Evolutionary conservation across 2,113 vertebrate species (phyloP).

Genomic region (Platysternon megacephalum): DNA sequence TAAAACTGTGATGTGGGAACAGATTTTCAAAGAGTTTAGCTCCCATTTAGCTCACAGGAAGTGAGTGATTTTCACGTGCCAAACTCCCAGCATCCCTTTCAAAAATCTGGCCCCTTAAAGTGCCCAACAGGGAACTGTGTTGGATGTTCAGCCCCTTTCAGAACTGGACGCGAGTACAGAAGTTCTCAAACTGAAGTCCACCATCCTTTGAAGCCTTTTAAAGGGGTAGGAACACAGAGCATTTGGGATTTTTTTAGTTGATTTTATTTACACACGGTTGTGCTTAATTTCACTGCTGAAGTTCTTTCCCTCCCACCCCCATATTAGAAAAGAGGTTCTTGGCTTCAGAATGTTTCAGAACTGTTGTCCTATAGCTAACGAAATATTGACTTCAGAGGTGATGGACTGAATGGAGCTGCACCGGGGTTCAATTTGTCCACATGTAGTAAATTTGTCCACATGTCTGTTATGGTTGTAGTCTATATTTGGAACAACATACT

Average conservation of each 20-base stretch:
- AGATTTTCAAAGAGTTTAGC: background rate
- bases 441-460: background rate
- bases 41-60: background rate
- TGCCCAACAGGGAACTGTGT: fast-evolving
- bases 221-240: background rate
- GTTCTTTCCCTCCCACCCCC: background rate
- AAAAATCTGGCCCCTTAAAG: background rate
- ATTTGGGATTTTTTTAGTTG: background rate
- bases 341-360: background rate
- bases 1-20: background rate
- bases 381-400: background rate
- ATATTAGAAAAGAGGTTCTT: background rate
- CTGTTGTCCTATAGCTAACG: background rate
- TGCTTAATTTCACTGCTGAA: too few relatives aligned
- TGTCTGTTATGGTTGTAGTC: background rate
- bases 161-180: background rate
- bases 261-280: background rate
- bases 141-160: background rate
- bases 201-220: background rate
- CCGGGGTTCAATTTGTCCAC: background rate
- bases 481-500: background rate
- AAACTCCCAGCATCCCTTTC: background rate
- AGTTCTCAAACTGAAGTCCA: background rate
- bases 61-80: background rate
- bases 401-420: background rate